Evolutionary conservation across 1,140 invertebrate species (phyloP).

Genomic region (Paraescarpia echinospica): DNA sequence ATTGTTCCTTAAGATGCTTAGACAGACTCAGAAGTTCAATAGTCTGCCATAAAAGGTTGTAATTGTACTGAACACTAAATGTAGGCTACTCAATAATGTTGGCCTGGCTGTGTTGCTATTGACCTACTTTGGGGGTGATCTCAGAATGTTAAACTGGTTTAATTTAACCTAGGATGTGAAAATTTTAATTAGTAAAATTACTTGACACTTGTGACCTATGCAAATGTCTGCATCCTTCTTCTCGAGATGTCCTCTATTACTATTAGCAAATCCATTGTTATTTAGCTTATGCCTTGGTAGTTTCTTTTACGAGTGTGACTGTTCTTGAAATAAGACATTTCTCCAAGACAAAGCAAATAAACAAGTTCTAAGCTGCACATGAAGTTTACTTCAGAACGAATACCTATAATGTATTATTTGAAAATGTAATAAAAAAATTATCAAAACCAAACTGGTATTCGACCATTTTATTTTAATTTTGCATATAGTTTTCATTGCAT

Average conservation of each 20-base stretch:
- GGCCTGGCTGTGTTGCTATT: neutral
- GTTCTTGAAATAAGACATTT: neutral
- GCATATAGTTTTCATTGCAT: no score
- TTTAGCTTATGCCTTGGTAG: neutral
- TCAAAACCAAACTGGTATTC: no score
- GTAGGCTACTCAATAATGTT: neutral
- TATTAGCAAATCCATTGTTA: neutral
- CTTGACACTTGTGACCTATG: neutral
- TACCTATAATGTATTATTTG: neutral
- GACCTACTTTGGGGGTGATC: neutral
- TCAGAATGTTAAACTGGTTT: neutral
- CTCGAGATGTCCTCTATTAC: neutral
- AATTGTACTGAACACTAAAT: neutral
- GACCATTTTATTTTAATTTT: no score
- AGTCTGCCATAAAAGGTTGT: neutral
- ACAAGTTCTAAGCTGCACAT: neutral
- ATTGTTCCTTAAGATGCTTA: neutral
- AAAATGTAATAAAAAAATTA: no score
- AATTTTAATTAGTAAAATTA: neutral
- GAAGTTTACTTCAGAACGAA: neutral
- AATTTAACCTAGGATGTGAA: neutral
- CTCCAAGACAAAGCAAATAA: neutral
- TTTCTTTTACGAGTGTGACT: neutral
- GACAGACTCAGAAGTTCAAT: neutral
- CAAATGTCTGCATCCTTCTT: neutral